Conservation (phyloP, 2,113 vertebrate species). For the Rana temporaria region DNA sequence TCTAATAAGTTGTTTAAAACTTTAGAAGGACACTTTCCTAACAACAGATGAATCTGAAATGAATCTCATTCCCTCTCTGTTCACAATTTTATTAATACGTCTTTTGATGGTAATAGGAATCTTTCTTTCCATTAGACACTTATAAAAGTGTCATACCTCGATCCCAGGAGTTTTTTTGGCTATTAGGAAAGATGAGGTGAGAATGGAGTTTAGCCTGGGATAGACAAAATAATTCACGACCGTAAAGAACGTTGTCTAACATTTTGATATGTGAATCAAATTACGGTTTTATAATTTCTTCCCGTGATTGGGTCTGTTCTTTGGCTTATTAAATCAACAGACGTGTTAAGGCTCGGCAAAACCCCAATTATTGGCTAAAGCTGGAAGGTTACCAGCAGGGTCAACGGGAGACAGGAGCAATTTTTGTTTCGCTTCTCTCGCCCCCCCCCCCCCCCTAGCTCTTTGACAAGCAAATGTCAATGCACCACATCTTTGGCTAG, state of each 20-base stretch:
- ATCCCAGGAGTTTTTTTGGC: constrained; percentile 78
- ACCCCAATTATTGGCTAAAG: constrained; percentile 83
- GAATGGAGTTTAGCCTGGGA: constrained; percentile 73
- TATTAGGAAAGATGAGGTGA: constrained; percentile 79
- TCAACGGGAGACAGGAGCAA: constrained; percentile 80
- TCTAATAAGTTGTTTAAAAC: constrained; percentile 43
- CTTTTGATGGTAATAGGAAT: constrained; percentile 80
- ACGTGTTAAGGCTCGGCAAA: constrained; percentile 79
- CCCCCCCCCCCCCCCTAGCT: constrained; percentile 75
- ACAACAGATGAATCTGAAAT: constrained; percentile 63
- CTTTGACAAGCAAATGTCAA: constrained; percentile 84
- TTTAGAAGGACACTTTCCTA: constrained; percentile 48
- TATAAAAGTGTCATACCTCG: constrained; percentile 82
- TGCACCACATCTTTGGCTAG: constrained; percentile 74
- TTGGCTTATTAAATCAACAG: constrained; percentile 82
- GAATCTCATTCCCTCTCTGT: constrained; percentile 76
- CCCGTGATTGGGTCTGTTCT: constrained; percentile 85
- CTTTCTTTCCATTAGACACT: constrained; percentile 83
- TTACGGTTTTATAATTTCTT: constrained; percentile 83
- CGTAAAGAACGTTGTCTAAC: constrained; percentile 81
- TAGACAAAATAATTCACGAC: constrained; percentile 82
- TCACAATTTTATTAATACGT: constrained; percentile 75
- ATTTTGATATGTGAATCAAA: constrained; percentile 84
- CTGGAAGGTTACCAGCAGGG: constrained; percentile 82
- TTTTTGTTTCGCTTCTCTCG: constrained; percentile 77